Evolutionary conservation across 2,113 vertebrate species (phyloP).

Genomic region (Cottus gobio): DNA sequence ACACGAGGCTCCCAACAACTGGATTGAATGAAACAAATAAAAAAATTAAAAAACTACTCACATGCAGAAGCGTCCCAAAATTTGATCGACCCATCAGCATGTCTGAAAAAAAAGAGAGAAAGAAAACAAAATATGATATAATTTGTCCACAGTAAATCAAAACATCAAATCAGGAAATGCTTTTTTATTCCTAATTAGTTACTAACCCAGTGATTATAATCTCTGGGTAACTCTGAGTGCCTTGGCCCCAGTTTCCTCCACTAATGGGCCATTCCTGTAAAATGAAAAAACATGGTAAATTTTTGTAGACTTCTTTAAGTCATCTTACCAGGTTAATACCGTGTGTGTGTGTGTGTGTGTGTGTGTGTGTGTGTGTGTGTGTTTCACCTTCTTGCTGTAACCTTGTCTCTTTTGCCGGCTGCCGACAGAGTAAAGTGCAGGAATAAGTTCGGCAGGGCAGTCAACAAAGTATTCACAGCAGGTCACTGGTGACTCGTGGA

Average conservation of each 20-base stretch:
- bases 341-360: no score
- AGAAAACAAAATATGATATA: not conserved
- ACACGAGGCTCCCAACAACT: not conserved
- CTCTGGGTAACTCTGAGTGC: slow-evolving; percentile 95
- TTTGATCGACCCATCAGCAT: slow-evolving; percentile 97
- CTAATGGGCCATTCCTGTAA: slow-evolving; percentile 95
- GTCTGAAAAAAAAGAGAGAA: slow-evolving; percentile 77
- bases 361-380: no score
- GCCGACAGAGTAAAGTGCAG: slow-evolving; percentile 96
- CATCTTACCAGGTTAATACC: not conserved
- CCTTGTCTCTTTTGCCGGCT: slow-evolving; percentile 96
- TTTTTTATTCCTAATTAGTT: not conserved
- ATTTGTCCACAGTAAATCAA: not conserved
- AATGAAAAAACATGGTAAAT: slow-evolving; percentile 1
- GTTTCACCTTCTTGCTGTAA: slow-evolving; percentile 98
- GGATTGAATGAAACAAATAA: not conserved
- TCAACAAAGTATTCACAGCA: slow-evolving; percentile 98
- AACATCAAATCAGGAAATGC: not conserved
- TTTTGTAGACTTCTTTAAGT: not conserved
- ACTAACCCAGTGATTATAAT: slow-evolving; percentile 98
- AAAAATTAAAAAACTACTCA: slow-evolving; percentile 87
- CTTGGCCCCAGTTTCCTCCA: slow-evolving; percentile 97
- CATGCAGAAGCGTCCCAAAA: slow-evolving; percentile 98
- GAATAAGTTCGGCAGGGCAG: slow-evolving; percentile 95
- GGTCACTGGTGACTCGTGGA: slow-evolving; percentile 87